Conservation (phyloP, 2,888 invertebrate species). For the Parnassius mnemosyne region DNA sequence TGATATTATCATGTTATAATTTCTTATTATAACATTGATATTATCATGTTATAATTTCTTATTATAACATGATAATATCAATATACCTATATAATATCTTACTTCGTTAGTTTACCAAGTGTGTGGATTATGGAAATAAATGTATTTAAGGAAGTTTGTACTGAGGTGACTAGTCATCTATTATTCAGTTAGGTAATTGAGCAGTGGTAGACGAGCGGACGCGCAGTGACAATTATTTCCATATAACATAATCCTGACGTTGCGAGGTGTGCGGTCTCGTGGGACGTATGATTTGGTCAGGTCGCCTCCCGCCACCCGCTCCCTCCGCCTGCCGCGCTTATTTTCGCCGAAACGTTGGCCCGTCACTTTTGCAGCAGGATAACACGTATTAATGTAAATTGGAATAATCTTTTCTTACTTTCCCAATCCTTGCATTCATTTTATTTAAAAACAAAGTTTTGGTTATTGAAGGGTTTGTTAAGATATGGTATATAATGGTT, state of each 20-base stretch:
- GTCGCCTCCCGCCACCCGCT: constrained; percentile 33
- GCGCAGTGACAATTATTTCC: constrained; percentile 70
- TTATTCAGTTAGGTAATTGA: constrained; percentile 61
- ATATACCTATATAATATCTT: too few species aligned
- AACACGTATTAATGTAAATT: constrained; percentile 67
- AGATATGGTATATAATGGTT: not conserved
- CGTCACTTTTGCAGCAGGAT: constrained; percentile 49
- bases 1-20: too few species aligned
- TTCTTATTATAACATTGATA: too few species aligned
- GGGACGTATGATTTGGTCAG: constrained; percentile 63
- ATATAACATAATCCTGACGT: constrained; percentile 71
- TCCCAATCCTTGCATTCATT: constrained; percentile 43
- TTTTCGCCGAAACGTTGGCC: constrained; percentile 32
- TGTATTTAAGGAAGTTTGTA: constrained; percentile 63
- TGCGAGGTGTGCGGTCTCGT: constrained; percentile 57
- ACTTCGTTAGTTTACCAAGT: too few species aligned
- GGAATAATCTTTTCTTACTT: constrained; percentile 55
- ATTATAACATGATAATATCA: too few species aligned
- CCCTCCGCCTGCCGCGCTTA: constrained; percentile 31
- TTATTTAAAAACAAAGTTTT: constrained; percentile 21
- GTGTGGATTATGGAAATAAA: constrained; percentile 41
- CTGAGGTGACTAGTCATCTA: constrained; percentile 55
- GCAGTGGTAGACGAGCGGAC: constrained; percentile 53
- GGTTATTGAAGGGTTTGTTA: not conserved
- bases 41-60: too few species aligned